Conservation (phyloP, 2,113 vertebrate species). For the Zosterops borbonicus region DNA sequence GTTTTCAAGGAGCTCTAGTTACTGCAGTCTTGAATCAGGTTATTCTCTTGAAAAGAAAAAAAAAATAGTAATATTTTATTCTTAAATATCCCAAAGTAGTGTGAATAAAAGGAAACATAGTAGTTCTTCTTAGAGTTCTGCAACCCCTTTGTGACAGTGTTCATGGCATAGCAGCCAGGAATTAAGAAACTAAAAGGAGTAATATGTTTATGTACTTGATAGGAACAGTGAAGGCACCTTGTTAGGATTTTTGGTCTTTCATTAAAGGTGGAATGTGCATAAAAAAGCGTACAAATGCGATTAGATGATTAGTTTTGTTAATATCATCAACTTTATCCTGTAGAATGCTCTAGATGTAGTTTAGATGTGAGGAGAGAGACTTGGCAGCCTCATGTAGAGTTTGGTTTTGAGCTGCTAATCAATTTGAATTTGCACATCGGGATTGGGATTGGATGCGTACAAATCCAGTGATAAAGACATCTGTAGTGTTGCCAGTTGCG, state of each 20-base stretch:
- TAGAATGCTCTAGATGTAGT: background rate
- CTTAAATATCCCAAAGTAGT: background rate
- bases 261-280: background rate
- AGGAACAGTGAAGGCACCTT: background rate
- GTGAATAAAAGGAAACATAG: background rate
- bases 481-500: background rate
- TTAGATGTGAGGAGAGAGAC: background rate
- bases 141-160: background rate
- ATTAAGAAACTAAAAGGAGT: background rate
- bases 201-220: background rate
- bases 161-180: background rate
- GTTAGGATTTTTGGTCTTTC: background rate
- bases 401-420: background rate
- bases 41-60: background rate
- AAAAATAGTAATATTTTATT: background rate
- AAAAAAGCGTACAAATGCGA: background rate
- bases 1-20: background rate
- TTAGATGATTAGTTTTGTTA: background rate
- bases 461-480: background rate
- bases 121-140: background rate
- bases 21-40: background rate
- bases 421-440: background rate
- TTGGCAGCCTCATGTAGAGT: background rate
- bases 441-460: background rate
- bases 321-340: background rate